These are phyloP conservation scores for Cepaea nemoralis DNA, from an alignment of 1,140 invertebrate species.

Conservation along the genomic window DNA sequence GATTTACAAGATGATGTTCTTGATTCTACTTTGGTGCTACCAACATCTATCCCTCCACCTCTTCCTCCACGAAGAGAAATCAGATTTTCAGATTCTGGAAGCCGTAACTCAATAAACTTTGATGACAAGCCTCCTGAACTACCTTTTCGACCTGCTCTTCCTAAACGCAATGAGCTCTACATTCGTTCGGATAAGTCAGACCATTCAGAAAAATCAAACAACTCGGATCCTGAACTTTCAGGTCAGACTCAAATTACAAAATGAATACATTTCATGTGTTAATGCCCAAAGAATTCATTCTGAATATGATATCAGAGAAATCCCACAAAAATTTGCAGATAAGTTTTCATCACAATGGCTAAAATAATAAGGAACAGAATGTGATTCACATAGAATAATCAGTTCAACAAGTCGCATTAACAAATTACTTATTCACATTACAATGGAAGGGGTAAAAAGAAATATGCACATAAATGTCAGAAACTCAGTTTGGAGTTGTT, in stretches of 20 bases:
- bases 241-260: conserved; percentile 34
- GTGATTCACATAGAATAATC: too few relatives aligned
- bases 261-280: too few relatives aligned
- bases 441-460: too few relatives aligned
- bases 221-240: conserved; percentile 44
- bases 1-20: conserved; percentile 46
- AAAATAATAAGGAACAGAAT: too few relatives aligned
- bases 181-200: conserved; percentile 42
- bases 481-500: too few relatives aligned
- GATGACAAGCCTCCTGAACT: conserved; percentile 47
- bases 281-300: too few relatives aligned
- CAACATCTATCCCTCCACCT: conserved; percentile 37
- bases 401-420: too few relatives aligned
- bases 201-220: conserved; percentile 38
- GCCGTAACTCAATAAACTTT: conserved; percentile 20
- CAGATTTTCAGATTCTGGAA: conserved; percentile 42
- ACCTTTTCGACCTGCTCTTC: conserved; percentile 46
- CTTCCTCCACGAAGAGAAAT: conserved; percentile 45
- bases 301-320: too few relatives aligned
- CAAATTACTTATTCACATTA: too few relatives aligned
- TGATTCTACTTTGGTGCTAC: neutral
- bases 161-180: conserved; percentile 42
- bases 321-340: too few relatives aligned
- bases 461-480: too few relatives aligned
- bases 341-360: too few relatives aligned